phyloP scores from a whole-genome alignment of 2,888 invertebrate species.

The Plebejus melissa region DNA sequence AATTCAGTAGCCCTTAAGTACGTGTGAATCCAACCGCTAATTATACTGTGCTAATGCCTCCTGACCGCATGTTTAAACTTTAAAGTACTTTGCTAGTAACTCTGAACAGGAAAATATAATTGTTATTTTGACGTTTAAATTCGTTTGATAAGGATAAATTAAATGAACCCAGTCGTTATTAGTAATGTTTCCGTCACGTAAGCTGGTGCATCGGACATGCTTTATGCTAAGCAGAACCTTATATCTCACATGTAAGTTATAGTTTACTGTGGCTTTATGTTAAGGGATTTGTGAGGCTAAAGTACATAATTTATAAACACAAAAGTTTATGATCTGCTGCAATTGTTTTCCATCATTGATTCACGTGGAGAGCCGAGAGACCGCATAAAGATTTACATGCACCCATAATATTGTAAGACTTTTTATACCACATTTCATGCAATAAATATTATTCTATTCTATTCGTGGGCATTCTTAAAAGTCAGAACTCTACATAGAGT shows the following conservation, averaged over 20 bases:
- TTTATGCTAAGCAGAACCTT: slow-evolving; percentile 66
- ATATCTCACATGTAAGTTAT: slow-evolving; percentile 72
- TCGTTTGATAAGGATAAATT: neutral
- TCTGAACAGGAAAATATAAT: neutral
- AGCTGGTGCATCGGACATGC: slow-evolving; percentile 61
- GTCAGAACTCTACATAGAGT: neutral
- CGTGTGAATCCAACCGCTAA: neutral
- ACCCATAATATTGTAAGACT: no score
- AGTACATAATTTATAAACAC: no score
- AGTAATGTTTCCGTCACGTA: slow-evolving; percentile 58
- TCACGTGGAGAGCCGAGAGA: no score
- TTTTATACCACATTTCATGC: no score
- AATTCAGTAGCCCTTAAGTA: no score
- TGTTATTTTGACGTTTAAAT: slow-evolving; percentile 8
- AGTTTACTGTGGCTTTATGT: neutral
- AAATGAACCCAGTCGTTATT: neutral
- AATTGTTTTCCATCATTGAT: no score
- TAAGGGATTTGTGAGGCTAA: neutral
- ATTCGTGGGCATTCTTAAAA: neutral
- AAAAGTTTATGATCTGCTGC: no score
- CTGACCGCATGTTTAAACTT: no score
- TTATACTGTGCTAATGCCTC: no score
- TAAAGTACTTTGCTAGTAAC: neutral
- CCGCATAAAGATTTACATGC: no score
- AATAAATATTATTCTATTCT: no score